Evolutionary conservation across 2,113 vertebrate species (phyloP).

Genomic region (Cheilinus undulatus): DNA sequence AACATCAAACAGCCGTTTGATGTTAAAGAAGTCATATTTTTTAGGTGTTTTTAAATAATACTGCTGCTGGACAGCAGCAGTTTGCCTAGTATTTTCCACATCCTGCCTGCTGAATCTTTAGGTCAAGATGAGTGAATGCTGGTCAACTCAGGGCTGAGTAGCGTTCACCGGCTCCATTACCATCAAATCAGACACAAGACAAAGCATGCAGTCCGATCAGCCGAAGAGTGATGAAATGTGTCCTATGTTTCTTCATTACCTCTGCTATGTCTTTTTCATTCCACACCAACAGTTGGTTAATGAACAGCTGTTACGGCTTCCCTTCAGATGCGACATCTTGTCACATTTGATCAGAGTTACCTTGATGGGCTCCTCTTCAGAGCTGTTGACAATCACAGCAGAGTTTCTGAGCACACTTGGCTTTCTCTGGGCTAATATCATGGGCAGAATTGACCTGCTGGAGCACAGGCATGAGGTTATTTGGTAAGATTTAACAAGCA

Average conservation of each 20-base stretch:
- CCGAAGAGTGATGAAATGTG: constrained; percentile 54
- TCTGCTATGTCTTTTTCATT: constrained; percentile 54
- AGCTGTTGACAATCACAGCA: constrained; percentile 51
- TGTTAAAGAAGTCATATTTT: background rate
- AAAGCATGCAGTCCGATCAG: constrained; percentile 32
- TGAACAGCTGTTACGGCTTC: constrained; percentile 68
- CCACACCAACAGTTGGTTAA: constrained; percentile 60
- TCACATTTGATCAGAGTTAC: constrained; percentile 69
- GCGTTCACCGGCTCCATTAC: constrained; percentile 51
- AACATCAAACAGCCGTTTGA: constrained; percentile 6
- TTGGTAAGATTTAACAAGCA: background rate
- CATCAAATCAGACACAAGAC: constrained; percentile 56
- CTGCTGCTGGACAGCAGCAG: background rate
- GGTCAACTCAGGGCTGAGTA: constrained; percentile 14
- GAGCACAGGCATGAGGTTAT: constrained; percentile 1
- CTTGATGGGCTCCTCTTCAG: constrained; percentile 43
- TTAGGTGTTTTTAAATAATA: constrained; percentile 6
- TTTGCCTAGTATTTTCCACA: constrained; percentile 8
- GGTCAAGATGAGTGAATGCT: constrained; percentile 29
- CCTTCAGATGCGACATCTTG: constrained; percentile 57
- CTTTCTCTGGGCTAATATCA: background rate
- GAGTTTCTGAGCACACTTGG: constrained; percentile 32
- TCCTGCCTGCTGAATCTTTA: constrained; percentile 17
- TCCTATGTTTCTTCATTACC: constrained; percentile 73
- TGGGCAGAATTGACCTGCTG: background rate